A percentile compares a stretch with the other conserved stretches of the same genome.
Conservation (phyloP, 2,113 vertebrate species). For the Colinus virginianus region DNA sequence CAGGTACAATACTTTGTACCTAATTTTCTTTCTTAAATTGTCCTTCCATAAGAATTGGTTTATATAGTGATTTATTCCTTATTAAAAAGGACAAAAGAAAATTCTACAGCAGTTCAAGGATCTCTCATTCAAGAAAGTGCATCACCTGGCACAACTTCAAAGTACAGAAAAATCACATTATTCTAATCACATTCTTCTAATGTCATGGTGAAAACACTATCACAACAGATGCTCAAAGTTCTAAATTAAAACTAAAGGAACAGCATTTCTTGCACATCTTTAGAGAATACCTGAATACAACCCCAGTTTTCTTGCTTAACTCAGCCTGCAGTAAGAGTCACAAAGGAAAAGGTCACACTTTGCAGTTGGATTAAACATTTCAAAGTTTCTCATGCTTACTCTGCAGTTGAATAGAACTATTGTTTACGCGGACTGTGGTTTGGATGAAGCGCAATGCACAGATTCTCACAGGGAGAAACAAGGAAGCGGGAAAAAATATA, state of each 20-base stretch:
- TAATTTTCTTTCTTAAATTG: background rate
- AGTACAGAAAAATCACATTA: background rate
- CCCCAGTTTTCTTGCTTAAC: background rate
- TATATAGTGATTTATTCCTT: background rate
- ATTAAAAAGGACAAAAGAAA: background rate
- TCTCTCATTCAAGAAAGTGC: background rate
- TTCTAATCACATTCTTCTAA: background rate
- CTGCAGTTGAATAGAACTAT: conserved; percentile 20
- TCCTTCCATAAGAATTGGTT: background rate
- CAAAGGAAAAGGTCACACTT: background rate
- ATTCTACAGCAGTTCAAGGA: background rate
- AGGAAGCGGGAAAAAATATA: background rate
- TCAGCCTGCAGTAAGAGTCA: background rate
- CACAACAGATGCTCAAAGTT: background rate
- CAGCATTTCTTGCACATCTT: background rate
- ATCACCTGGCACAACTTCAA: background rate
- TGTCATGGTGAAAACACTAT: background rate
- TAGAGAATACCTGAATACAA: background rate
- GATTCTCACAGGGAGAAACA: conserved; percentile 16
- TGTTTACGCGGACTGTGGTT: conserved; percentile 5
- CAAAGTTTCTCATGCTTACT: background rate
- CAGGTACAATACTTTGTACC: background rate
- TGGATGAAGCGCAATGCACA: conserved; percentile 14
- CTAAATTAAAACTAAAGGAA: background rate
- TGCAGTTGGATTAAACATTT: background rate